Percentiles rank a stretch among this genome's conserved stretches.
Conservation (phyloP, 1,140 invertebrate genomes). For the Zelostemma sp. region DNA sequence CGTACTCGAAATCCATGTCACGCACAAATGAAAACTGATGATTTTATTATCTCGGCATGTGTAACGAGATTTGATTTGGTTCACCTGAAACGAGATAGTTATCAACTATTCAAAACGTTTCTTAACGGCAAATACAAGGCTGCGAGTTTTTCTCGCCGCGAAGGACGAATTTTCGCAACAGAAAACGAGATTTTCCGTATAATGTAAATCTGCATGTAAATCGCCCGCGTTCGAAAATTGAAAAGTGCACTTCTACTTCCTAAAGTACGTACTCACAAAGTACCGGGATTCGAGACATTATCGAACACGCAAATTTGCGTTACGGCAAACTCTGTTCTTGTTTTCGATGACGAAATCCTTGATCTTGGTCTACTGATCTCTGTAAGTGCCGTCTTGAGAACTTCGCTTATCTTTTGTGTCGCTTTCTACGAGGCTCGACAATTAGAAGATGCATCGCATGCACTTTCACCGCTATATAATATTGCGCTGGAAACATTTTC, state of each 20-base stretch:
- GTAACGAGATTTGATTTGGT: not conserved
- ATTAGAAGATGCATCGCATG: not conserved
- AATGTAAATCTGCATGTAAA: too few relatives aligned
- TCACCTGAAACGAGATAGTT: too few relatives aligned
- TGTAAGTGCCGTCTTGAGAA: constrained; percentile 3
- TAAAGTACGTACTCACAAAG: too few relatives aligned
- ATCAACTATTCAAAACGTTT: too few relatives aligned
- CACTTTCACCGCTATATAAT: not conserved
- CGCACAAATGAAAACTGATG: not conserved
- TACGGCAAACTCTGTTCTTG: not conserved
- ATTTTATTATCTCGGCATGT: not conserved
- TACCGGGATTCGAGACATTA: too few relatives aligned
- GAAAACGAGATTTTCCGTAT: too few relatives aligned
- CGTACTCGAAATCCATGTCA: not conserved
- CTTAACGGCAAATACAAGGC: too few relatives aligned
- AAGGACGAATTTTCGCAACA: too few relatives aligned
- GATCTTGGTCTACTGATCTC: constrained; percentile 12
- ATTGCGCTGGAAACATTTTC: not conserved
- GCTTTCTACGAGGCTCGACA: not conserved
- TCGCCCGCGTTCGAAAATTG: too few relatives aligned
- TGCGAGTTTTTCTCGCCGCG: too few relatives aligned
- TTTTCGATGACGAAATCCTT: constrained; percentile 8
- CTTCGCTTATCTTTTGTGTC: not conserved
- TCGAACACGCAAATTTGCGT: too few relatives aligned
- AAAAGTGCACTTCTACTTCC: too few relatives aligned